Evolutionary conservation across 2,888 invertebrate genomes (phyloP).

Genomic region (Caenorhabditis imperialis): DNA sequence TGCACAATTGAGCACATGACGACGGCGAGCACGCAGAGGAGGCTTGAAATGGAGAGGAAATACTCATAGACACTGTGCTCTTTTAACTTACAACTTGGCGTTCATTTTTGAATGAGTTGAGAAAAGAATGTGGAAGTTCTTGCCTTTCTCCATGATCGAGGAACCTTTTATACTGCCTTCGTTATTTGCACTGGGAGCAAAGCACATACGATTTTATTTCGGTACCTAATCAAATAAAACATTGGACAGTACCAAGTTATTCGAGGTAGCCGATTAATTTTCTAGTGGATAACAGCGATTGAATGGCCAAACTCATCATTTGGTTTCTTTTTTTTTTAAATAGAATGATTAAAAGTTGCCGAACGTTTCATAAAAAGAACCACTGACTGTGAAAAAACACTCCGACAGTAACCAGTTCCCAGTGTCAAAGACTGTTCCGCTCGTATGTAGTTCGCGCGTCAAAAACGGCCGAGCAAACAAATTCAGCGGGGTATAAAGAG

Average conservation of each 20-base stretch:
- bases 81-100: conserved; percentile 20
- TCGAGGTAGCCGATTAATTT: too few species aligned
- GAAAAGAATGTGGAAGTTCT: not conserved
- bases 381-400: too few species aligned
- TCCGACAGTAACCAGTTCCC: not conserved
- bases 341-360: too few species aligned
- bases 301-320: not conserved
- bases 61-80: not conserved
- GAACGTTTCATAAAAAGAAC: too few species aligned
- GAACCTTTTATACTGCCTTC: conserved; percentile 1
- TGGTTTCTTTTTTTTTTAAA: conserved; percentile 1
- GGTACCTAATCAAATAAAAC: not conserved
- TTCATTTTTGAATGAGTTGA: conserved; percentile 3
- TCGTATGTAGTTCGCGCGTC: not conserved
- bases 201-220: not conserved
- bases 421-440: not conserved
- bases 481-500: not conserved
- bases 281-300: not conserved
- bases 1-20: conserved; percentile 43
- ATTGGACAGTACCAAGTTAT: too few species aligned
- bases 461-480: not conserved
- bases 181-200: not conserved
- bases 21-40: conserved; percentile 36
- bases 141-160: not conserved
- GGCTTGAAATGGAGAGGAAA: conserved; percentile 12